Base-by-base conservation (phyloP, 2,113 vertebrate species). In the Oryzias javanicus region DNA sequence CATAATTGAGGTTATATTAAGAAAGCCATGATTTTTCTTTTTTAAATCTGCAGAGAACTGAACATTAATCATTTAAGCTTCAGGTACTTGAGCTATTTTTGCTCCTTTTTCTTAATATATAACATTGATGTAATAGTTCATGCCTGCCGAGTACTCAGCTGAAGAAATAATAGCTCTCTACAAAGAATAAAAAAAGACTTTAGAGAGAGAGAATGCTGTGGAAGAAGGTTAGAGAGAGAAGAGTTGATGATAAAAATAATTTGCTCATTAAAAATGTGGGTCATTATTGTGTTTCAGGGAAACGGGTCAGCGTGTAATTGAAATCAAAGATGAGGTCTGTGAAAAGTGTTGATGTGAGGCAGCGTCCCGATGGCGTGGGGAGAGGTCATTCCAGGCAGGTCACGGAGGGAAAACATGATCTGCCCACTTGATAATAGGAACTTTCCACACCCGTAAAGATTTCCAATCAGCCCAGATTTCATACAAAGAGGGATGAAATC, bases 41-140 rank as follows among this genome's bases (percentile, higher is more conserved):
- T 68, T 24, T 42, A 50, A 22, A 25, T 50, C 56, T 50, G 45
- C 52, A 66, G 40, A 60, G 49, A 67, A 46, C 46, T 48, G 20
- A 27, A 64, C 56, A 60, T 72, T 70, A 80, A 52, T 72, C 72
- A 82, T 71, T 72, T 42, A 56, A 44, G 75, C 75, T 81, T 62
- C 58, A 70, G 66, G 67, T 70, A 25, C 46, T 49, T 47, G 40
- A 60, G 49, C 57, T 79, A 64, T 84, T 81, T 77, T 64, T 67
- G 25, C 48, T 53, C 10, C 42, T 35, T 13, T 55, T 67, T 14
- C 53, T 27, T 42, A 52, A 64, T 72, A 59, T 60, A 59, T 67
- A 67, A 70, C 55, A 62, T 57, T 56, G 14, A 78, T 22, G 29
- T 6, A 24, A n/a, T 49, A 17, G 57, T 52, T 25, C 8, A 62